phyloP scores from a whole-genome alignment of 2,888 invertebrate genomes.

The Cacoxenus indagator region DNA sequence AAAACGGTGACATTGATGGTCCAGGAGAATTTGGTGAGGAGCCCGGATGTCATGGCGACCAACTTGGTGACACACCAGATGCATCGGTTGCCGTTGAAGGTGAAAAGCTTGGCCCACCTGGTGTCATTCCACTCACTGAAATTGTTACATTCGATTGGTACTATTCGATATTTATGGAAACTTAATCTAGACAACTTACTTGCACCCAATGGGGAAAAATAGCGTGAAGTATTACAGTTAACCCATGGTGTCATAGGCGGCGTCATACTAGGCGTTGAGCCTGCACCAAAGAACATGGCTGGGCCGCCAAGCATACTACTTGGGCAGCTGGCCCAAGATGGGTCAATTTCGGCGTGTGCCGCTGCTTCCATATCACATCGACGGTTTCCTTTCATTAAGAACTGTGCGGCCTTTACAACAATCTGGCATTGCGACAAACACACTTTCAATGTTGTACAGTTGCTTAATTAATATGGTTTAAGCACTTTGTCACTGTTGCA shows the following conservation, averaged over 20 bases:
- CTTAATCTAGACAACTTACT: slow-evolving; percentile 71
- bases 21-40: slow-evolving; percentile 87
- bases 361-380: slow-evolving; percentile 97
- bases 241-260: slow-evolving; percentile 94
- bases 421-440: no score
- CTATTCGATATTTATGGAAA: slow-evolving; percentile 28
- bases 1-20: slow-evolving; percentile 86
- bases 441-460: no score
- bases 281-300: slow-evolving; percentile 80
- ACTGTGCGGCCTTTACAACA: no score
- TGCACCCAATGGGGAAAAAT: slow-evolving; percentile 85
- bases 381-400: slow-evolving; percentile 99
- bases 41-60: slow-evolving; percentile 84
- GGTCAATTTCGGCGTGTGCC: slow-evolving; percentile 98
- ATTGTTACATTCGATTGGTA: slow-evolving; percentile 31
- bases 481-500: no score
- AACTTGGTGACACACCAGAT: slow-evolving; percentile 90
- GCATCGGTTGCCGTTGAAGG: slow-evolving; percentile 95
- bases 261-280: slow-evolving; percentile 89
- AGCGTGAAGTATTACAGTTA: slow-evolving; percentile 83
- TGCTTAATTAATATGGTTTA: no score
- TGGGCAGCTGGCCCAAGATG: slow-evolving; percentile 98
- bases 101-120: slow-evolving; percentile 96
- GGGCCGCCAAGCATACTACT: slow-evolving; percentile 76
- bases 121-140: slow-evolving; percentile 92